phyloP scores from a whole-genome alignment of 2,113 vertebrate genomes.

The Ciconia stormi region DNA sequence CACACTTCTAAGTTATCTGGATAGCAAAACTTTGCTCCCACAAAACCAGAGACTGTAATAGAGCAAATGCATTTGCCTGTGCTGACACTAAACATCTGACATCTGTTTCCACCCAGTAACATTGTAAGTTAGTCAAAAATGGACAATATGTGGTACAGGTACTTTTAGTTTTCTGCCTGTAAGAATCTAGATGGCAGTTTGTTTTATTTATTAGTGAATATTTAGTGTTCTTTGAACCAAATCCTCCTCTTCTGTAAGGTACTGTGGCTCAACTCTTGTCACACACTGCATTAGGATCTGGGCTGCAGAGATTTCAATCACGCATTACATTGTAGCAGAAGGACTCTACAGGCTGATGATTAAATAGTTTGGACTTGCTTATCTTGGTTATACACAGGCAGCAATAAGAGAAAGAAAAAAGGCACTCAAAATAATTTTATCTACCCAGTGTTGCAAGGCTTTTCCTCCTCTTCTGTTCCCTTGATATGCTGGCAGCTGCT shows the following conservation, averaged over 20 bases:
- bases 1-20: neutral
- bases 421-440: constrained; percentile 1
- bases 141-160: neutral
- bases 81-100: neutral
- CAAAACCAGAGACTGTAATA: fast-evolving
- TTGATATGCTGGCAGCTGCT: neutral
- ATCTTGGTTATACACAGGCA: constrained; percentile 16
- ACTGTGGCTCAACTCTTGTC: neutral
- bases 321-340: neutral
- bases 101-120: neutral
- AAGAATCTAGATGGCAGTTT: neutral
- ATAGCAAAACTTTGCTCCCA: neutral
- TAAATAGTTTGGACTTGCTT: constrained; percentile 24
- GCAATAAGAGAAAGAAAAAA: neutral
- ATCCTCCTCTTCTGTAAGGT: neutral
- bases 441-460: neutral
- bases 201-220: neutral
- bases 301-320: neutral
- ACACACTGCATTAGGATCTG: neutral
- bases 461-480: neutral
- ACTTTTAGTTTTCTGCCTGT: neutral
- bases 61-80: neutral
- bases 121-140: neutral
- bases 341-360: neutral
- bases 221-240: neutral